phyloP scores from a whole-genome alignment of 1,140 invertebrate species.

The Pachypsylla venusta region DNA sequence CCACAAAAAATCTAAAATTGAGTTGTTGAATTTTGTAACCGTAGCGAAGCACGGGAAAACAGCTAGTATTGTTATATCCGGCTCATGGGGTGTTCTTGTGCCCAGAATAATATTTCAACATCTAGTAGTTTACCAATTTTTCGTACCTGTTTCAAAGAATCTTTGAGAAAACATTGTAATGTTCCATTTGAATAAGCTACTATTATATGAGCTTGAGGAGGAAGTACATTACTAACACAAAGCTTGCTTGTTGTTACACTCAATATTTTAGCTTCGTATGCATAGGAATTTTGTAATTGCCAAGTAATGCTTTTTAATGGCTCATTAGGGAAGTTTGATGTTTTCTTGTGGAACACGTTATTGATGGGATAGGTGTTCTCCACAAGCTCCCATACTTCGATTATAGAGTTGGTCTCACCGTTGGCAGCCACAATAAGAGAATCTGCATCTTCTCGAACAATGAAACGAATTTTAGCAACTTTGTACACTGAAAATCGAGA shows the following conservation, averaged over 20 bases:
- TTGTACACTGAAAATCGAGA: conserved; percentile 14
- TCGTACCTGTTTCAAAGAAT: conserved; percentile 53
- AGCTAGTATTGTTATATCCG: too few relatives aligned
- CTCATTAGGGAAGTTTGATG: not conserved
- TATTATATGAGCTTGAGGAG: conserved; percentile 46
- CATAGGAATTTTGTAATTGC: conserved; percentile 28
- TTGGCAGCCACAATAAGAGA: conserved; percentile 56
- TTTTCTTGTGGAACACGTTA: not conserved
- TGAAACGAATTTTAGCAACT: conserved; percentile 62
- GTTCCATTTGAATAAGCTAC: conserved; percentile 58
- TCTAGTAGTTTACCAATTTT: too few relatives aligned
- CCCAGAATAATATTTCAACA: too few relatives aligned
- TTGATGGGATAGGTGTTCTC: conserved; percentile 37
- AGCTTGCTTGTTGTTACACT: conserved; percentile 43
- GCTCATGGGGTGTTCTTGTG: too few relatives aligned
- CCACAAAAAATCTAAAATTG: too few relatives aligned
- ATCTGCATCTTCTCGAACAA: conserved; percentile 64
- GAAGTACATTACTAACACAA: conserved; percentile 40
- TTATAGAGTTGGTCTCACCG: conserved; percentile 42
- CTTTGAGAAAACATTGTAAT: conserved; percentile 55
- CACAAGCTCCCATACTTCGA: conserved; percentile 75
- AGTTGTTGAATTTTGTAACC: too few relatives aligned
- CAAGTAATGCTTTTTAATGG: conserved; percentile 7
- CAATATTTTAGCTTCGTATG: conserved; percentile 22
- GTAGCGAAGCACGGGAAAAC: too few relatives aligned